Conservation (phyloP, 2,797 vertebrate genomes). For the Tapirus indicus region DNA sequence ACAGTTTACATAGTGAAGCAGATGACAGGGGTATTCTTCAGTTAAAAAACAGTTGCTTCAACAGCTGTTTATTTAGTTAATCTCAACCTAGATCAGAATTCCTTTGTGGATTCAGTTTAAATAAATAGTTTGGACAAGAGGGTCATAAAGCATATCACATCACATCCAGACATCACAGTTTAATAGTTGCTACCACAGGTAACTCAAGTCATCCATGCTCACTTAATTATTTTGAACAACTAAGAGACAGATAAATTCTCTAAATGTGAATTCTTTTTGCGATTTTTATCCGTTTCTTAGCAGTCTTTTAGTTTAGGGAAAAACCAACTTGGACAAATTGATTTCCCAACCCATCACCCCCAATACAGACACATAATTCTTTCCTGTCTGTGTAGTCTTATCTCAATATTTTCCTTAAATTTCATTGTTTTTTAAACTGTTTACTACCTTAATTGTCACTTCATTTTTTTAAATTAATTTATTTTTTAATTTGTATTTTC, state of each 20-base stretch:
- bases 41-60: neutral
- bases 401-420: neutral
- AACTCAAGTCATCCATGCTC: neutral
- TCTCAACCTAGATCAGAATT: constrained; percentile 19
- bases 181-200: neutral
- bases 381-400: neutral
- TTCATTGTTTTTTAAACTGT: neutral
- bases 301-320: neutral
- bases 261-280: neutral
- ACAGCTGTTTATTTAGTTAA: neutral
- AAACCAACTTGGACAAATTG: neutral
- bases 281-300: neutral
- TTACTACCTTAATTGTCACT: neutral
- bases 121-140: neutral
- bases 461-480: neutral
- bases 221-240: neutral
- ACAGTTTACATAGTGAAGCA: constrained; percentile 16
- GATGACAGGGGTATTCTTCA: neutral
- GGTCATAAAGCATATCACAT: neutral
- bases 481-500: no score
- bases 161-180: neutral
- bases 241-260: constrained; percentile 2
- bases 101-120: neutral
- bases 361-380: neutral
- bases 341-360: neutral